Evolutionary conservation across 2,888 invertebrate species (phyloP).

Genomic region (Hedychridium roseum): DNA sequence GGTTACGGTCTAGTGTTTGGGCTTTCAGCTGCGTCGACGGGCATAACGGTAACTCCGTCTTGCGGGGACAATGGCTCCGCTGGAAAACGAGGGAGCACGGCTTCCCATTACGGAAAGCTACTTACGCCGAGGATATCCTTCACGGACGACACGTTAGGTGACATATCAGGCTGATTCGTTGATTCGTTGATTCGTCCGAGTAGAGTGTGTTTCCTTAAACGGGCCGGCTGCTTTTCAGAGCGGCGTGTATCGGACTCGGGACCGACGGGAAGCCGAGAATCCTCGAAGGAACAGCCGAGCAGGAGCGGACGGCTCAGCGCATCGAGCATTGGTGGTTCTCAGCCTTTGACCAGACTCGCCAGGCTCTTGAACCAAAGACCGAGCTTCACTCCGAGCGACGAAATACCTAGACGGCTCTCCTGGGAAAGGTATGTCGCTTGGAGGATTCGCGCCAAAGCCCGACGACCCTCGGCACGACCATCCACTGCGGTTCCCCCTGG

Average conservation of each 20-base stretch:
- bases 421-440: conserved; percentile 66
- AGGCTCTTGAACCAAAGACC: conserved; percentile 68
- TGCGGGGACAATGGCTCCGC: conserved; percentile 33
- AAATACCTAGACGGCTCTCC: conserved; percentile 66
- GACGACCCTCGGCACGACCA: too few relatives aligned
- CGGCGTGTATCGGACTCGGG: conserved; percentile 56
- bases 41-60: conserved; percentile 39
- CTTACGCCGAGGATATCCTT: conserved; percentile 61
- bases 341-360: conserved; percentile 67
- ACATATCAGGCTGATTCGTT: too few relatives aligned
- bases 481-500: too few relatives aligned
- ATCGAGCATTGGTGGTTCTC: conserved; percentile 57
- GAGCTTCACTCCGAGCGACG: conserved; percentile 61
- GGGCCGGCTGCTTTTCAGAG: too few relatives aligned
- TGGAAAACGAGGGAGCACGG: conserved; percentile 46
- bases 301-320: conserved; percentile 50
- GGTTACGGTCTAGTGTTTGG: too few relatives aligned
- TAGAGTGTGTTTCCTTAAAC: too few relatives aligned
- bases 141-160: conserved; percentile 61
- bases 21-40: conserved; percentile 40
- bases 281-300: conserved; percentile 44
- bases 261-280: conserved; percentile 42
- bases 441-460: too few relatives aligned
- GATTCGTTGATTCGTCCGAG: too few relatives aligned
- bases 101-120: conserved; percentile 47